Base-by-base conservation (phyloP, 2,113 vertebrate species). In the Perca flavescens region DNA sequence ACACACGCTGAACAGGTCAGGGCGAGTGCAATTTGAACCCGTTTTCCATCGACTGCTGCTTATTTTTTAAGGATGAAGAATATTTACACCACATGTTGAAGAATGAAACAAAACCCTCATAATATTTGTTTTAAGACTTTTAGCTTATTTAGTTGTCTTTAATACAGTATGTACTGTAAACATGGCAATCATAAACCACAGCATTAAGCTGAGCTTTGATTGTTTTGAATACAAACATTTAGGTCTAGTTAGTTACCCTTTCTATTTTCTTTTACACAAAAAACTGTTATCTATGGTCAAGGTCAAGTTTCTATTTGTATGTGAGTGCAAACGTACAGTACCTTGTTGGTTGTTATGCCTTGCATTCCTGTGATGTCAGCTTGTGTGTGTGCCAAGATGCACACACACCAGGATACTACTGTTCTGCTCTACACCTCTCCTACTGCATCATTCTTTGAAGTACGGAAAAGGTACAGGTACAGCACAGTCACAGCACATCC, bases 201-300 rank as follows among this genome's bases (percentile, higher is more conserved):
- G 47, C 52, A 63, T 0, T 64, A 31, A 79, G 43, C 34, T 65
- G 53, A 16, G 60, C 62, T 74, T 36, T 52, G 66, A 60, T 68
- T 87, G 84, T 85, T 91, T 80, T 68, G 25, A 17, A 65, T 78
- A 74, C 19, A 88, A 90, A 86, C 46, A 85, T 57, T 75, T 53
- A 25, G 17, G 75, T 72, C 22, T 75, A 16, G 17, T 74, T 56
- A 57, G 47, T 22, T 43, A 43, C 4, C 65, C 1, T 6, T 19
- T 64, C 21, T 70, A 4, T 62, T 69, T 57, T 60, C 46, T 61
- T 31, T 61, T 22, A 52, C 40, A 74, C 6, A 43, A 22, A 34
- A 77, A 36, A 19, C 16, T 15, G 66, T 34, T 66, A 10, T 43
- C 25, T 3, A 2, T 11, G 14, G 52, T 67, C 61, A 79, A 73